Base-by-base conservation (phyloP, 2,113 vertebrate genomes). In the Vanacampus margaritifer region DNA sequence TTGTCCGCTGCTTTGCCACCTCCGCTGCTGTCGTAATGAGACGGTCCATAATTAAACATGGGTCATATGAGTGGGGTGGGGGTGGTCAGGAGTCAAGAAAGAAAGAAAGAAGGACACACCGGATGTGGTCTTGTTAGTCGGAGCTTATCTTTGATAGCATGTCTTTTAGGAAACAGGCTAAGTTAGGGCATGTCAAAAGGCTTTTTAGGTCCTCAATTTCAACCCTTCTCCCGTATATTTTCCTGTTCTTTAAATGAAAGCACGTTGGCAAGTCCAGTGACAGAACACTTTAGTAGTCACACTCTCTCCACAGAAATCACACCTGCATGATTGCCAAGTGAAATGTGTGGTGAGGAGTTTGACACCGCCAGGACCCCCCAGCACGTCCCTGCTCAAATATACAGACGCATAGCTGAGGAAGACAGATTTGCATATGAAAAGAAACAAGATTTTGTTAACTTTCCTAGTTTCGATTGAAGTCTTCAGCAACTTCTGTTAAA, bases 81-180 rank as follows among this genome's bases (percentile, higher is more conserved):
- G 79, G 71, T 78, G 73, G 79, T 65, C 58, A 67, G 67, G 63
- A 65, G 39, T 54, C 0, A 50, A 35, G 79, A 62, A 75, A 62
- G 62, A 65, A 63, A 26, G 35, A 37, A 19, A 41, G n/a, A n/a
- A n/a, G n/a, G 73, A 61, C 53, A 58, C 69, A 71, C 74, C 81
- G 74, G 82, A 81, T 81, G 79, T 73, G 83, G 79, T 85, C 65
- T 79, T 61, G 71, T 84, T 80, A 63, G 79, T 76, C n/a, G 66
- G 75, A 79, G 81, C 81, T 89, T 83, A 85, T 90, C 86, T 88
- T n/a, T 66, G 71, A 60, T 76, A 74, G 57, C 84, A 67, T 37
- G 51, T 72, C 82, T 83, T 69, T 69, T 61, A 28, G 26, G 41
- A 16, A n/a, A 50, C 54, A 26, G 54, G 64, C 71, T 75, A 65